Evolutionary conservation across 2,113 vertebrate genomes (phyloP).

Genomic region (Aegithalos caudatus): DNA sequence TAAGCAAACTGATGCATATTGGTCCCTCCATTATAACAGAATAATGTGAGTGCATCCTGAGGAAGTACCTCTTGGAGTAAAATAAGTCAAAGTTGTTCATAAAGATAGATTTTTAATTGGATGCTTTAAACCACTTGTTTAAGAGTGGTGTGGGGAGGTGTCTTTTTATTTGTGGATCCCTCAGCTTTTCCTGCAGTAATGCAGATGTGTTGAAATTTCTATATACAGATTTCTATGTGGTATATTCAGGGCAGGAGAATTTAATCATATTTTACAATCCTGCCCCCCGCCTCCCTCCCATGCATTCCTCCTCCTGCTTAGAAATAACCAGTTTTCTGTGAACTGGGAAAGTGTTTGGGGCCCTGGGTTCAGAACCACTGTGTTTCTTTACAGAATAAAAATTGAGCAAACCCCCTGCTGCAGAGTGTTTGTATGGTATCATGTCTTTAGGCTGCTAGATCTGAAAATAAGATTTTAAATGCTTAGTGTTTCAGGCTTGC

Average conservation of each 20-base stretch:
- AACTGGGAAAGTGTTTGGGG: not conserved
- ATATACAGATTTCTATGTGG: rapidly evolving
- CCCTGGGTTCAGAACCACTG: not conserved
- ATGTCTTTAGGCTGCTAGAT: not conserved
- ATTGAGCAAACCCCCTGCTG: not conserved
- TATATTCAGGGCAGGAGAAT: not conserved
- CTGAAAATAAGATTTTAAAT: not conserved
- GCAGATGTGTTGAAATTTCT: not conserved
- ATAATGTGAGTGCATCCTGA: not conserved
- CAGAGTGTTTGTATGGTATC: not conserved
- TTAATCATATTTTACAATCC: not conserved
- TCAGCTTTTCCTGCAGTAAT: not conserved
- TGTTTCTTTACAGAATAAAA: not conserved
- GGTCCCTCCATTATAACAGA: rapidly evolving
- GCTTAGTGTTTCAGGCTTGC: not conserved
- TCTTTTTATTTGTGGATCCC: not conserved
- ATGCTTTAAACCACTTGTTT: not conserved
- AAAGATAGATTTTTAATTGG: not conserved
- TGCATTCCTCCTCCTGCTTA: rapidly evolving
- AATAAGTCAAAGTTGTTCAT: not conserved
- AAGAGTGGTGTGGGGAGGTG: rapidly evolving
- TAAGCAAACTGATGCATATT: not conserved
- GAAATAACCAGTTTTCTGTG: not conserved
- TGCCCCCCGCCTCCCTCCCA: rapidly evolving
- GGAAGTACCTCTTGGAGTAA: not conserved